These are phyloP conservation scores for Asobara japonica DNA, from an alignment of 1,140 invertebrate genomes.

Conservation along the genomic window DNA sequence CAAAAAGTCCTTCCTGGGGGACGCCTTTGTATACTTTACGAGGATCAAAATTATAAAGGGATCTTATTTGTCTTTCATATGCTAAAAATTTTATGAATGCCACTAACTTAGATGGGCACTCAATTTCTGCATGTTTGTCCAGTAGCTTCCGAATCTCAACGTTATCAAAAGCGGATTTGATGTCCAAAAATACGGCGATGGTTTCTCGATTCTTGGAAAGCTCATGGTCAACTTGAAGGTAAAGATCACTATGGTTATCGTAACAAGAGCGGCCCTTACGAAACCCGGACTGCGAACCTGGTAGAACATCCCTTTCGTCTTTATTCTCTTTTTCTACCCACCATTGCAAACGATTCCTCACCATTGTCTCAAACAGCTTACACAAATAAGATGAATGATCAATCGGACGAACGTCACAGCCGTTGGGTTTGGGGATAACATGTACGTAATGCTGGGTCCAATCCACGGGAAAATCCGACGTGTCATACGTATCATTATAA, in stretches of 20 bases:
- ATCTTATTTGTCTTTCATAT: neutral
- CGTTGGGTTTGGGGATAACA: neutral
- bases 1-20: slow-evolving; percentile 12
- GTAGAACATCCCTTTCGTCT: too few relatives aligned
- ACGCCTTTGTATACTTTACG: neutral
- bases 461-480: too few relatives aligned
- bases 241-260: neutral
- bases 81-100: neutral
- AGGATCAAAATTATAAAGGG: neutral
- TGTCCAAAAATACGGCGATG: neutral
- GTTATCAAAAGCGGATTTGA: slow-evolving; percentile 1
- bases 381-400: neutral
- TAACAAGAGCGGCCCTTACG: neutral
- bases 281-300: neutral
- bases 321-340: neutral
- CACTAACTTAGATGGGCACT: neutral
- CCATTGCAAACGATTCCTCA: neutral
- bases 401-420: neutral
- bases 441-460: neutral
- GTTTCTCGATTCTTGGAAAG: neutral
- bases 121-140: neutral
- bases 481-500: too few relatives aligned
- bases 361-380: neutral
- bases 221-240: neutral
- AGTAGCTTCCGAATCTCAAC: neutral